Evolutionary conservation across 2,113 vertebrate species (phyloP).

Genomic region (Ondatra zibethicus): DNA sequence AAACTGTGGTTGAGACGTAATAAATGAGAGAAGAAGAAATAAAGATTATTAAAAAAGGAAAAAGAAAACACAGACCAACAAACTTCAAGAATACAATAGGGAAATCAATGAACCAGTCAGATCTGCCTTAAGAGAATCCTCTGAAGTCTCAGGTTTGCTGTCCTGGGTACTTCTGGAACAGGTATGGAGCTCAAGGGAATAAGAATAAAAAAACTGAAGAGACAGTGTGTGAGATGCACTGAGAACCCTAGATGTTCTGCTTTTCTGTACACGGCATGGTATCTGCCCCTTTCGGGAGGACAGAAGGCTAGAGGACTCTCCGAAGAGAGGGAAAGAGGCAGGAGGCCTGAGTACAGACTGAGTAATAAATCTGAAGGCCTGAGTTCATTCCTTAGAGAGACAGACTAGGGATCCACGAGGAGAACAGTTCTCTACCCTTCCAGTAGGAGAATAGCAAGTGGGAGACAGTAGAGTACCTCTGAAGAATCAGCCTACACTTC

Average conservation of each 20-base stretch:
- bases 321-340: not conserved
- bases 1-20: not conserved
- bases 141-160: not conserved
- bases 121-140: not conserved
- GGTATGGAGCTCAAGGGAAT: not conserved
- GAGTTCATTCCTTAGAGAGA: not conserved
- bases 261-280: not conserved
- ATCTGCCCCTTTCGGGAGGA: not conserved
- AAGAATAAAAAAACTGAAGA: not conserved
- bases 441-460: not conserved
- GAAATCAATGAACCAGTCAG: conserved; percentile 1
- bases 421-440: not conserved
- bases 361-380: not conserved
- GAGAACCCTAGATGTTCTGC: not conserved
- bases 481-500: not conserved
- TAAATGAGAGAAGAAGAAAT: not conserved
- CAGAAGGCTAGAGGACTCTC: not conserved
- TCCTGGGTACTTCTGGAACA: not conserved
- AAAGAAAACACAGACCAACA: not conserved
- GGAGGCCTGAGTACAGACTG: not conserved
- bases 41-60: not conserved
- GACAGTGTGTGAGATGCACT: not conserved
- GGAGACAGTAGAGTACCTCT: not conserved
- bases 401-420: not conserved
- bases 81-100: not conserved